These are phyloP conservation scores for Rhinatrema bivittatum DNA, from an alignment of 2,797 vertebrate species.

Conservation along the genomic window DNA sequence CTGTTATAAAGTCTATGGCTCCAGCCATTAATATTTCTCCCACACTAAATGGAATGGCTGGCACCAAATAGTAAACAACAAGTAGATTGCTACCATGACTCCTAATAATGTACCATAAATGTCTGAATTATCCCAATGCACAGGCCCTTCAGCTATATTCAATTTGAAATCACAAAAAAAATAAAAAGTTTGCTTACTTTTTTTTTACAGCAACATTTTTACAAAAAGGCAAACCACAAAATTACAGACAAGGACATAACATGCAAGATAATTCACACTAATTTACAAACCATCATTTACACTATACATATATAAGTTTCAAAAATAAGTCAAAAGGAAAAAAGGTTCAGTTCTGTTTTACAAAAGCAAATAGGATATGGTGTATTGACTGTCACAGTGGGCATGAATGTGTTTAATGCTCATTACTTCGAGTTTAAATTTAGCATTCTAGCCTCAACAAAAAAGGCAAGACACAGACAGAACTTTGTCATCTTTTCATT, in stretches of 20 bases:
- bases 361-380: constrained; percentile 64
- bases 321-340: constrained; percentile 39
- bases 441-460: constrained; percentile 38
- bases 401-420: constrained; percentile 38
- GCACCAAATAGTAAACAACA: too few species aligned
- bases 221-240: constrained; percentile 49
- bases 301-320: constrained; percentile 55
- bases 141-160: too few species aligned
- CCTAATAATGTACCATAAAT: too few species aligned
- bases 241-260: constrained; percentile 49
- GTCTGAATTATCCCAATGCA: too few species aligned
- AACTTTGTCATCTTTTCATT: too few species aligned
- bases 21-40: too few species aligned
- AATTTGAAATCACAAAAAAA: too few species aligned
- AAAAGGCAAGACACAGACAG: too few species aligned
- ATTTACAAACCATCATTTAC: constrained; percentile 68
- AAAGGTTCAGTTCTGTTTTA: constrained; percentile 50
- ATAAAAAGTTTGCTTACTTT: neutral
- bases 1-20: too few species aligned
- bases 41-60: too few species aligned
- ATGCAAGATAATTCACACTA: constrained; percentile 55
- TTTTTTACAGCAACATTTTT: constrained; percentile 50
- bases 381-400: constrained; percentile 53
- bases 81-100: too few species aligned
- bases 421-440: constrained; percentile 49